Evolutionary conservation across 2,113 vertebrate species (phyloP), one percentile per base, ranked within the genome.

Genomic region (Himantopus leucocephalus): DNA sequence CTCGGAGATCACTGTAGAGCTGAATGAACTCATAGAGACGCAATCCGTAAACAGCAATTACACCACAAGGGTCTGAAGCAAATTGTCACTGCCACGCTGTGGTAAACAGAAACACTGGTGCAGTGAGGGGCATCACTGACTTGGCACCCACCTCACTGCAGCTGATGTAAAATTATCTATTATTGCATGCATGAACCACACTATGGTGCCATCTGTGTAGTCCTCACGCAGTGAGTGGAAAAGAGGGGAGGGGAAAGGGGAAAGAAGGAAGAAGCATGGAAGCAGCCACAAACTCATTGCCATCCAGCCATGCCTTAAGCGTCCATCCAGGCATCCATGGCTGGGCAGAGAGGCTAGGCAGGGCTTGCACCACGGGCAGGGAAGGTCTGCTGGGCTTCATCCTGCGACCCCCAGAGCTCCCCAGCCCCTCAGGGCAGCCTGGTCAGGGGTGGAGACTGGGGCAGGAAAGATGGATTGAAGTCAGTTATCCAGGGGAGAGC

Each of bases 271-370:
- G 27, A 34, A 80, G 26, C 12, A 14, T 35, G 18, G 21, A 35
- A 86, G 15, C 27, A 80, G 29, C 17, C 35, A 14, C 20, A 68
- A 76, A 30, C 21, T 73, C 45, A 5, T 16, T 41, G 39, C n/a
- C 14, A 37, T 16, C 32, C 77, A 84, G 32, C 14, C 17, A 8
- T 4, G 35, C 27, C 18, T 59, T 41, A 34, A 73, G 9, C 34
- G 34, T 48, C 35, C 21, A 17, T 26, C 14, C 24, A 63, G 14
- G 10, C 2, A 5, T 12, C 9, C 2, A 0, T 2, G 11, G 6
- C 29, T 76, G 24, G 9, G 19, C 39, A 47, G 17, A 55, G 50
- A 29, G 12, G 8, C 27, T 8, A 14, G 45, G 45, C 24, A 58
- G 55, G 83, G 20, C 30, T 53, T 77, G 23, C 12, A 45, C 30